These are phyloP conservation scores for Tholera decimalis DNA, from an alignment of 2,888 invertebrate genomes.

Conservation along the genomic window DNA sequence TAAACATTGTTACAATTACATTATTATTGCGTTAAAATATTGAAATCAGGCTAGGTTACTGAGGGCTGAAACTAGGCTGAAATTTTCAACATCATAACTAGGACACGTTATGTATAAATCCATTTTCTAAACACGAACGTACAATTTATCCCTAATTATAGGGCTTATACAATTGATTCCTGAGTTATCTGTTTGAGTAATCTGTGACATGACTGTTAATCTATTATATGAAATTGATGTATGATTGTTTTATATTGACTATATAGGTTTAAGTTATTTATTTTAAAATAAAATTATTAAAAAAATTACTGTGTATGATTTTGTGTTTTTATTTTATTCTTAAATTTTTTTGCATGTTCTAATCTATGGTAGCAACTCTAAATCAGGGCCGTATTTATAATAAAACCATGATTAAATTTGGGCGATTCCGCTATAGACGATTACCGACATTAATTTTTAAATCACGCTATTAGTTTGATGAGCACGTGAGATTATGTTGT, in stretches of 20 bases:
- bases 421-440: too few species aligned
- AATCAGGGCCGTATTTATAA: neutral
- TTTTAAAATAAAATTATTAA: conserved; percentile 33
- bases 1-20: too few species aligned
- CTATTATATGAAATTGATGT: conserved; percentile 31
- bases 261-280: conserved; percentile 41
- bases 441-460: too few species aligned
- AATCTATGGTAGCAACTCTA: neutral
- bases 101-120: neutral
- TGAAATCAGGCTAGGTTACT: too few species aligned
- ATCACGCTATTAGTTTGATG: too few species aligned
- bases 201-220: conserved; percentile 29
- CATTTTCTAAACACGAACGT: conserved; percentile 13
- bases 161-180: neutral
- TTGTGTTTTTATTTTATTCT: neutral
- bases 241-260: conserved; percentile 27
- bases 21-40: too few species aligned
- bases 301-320: neutral
- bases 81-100: neutral
- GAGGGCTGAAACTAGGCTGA: too few species aligned
- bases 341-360: neutral
- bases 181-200: neutral
- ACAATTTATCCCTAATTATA: neutral
- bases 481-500: too few species aligned
- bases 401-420: too few species aligned